Conservation (phyloP, 2,888 invertebrate genomes). For the Conchocele bisecta region DNA sequence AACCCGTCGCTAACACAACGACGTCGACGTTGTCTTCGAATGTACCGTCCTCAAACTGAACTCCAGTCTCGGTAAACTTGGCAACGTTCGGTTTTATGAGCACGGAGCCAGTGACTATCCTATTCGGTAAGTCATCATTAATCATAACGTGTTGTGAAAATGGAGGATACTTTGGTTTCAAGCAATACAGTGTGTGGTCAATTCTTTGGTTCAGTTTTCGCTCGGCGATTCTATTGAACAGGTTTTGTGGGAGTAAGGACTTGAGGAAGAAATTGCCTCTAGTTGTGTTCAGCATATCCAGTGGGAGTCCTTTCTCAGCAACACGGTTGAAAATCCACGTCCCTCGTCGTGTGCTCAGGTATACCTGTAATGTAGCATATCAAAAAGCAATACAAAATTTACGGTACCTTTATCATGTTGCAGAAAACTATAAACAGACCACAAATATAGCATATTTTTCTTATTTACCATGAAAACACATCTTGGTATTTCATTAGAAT, state of each 20-base stretch:
- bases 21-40: constrained; percentile 78
- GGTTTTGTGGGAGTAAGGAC: constrained; percentile 12
- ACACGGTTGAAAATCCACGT: constrained; percentile 82
- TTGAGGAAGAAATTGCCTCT: constrained; percentile 20
- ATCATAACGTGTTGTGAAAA: constrained; percentile 80
- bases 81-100: constrained; percentile 77
- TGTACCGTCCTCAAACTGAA: constrained; percentile 78
- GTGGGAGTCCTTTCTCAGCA: constrained; percentile 69
- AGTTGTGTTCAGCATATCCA: constrained; percentile 66
- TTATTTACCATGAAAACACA: too few species aligned
- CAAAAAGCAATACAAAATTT: too few species aligned
- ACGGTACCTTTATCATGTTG: too few species aligned
- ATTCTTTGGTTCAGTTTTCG: constrained; percentile 70
- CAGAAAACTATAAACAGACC: too few species aligned
- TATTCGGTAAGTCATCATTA: constrained; percentile 83
- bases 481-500: too few species aligned
- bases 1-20: constrained; percentile 81
- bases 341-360: constrained; percentile 83
- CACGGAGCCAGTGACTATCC: constrained; percentile 80
- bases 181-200: constrained; percentile 80
- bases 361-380: constrained; percentile 76
- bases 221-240: constrained; percentile 15
- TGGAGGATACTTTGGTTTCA: constrained; percentile 80
- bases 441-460: too few species aligned
- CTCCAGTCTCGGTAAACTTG: constrained; percentile 72